These are phyloP conservation scores for Salvelinus alpinus DNA, from an alignment of 2,113 vertebrate genomes.

Conservation along the genomic window DNA sequence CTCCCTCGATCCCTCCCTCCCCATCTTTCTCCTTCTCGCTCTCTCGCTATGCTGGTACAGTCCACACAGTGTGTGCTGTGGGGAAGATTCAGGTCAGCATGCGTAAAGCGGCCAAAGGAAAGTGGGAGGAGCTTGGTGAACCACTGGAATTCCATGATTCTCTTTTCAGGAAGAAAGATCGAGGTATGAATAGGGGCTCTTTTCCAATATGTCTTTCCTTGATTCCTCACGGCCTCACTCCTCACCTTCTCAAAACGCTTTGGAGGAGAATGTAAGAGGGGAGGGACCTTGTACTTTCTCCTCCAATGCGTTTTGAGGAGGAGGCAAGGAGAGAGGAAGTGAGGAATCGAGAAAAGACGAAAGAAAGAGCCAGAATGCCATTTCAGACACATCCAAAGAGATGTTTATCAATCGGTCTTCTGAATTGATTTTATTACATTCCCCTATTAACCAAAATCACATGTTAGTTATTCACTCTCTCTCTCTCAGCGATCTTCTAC, in stretches of 20 bases:
- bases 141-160: constrained; percentile 80
- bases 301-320: too few relatives aligned
- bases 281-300: too few relatives aligned
- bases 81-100: constrained; percentile 89
- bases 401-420: too few relatives aligned
- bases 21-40: not conserved
- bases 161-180: constrained; percentile 74
- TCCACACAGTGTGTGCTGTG: constrained; percentile 74
- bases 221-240: too few relatives aligned
- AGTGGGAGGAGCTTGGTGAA: constrained; percentile 83
- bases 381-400: too few relatives aligned
- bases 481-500: constrained; percentile 77
- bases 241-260: not conserved
- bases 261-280: too few relatives aligned
- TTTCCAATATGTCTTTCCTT: not conserved
- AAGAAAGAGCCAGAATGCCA: too few relatives aligned
- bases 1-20: not conserved
- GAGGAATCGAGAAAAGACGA: too few relatives aligned
- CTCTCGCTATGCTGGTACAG: constrained; percentile 64
- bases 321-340: too few relatives aligned
- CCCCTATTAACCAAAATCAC: too few relatives aligned
- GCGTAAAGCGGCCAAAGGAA: constrained; percentile 73
- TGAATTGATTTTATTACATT: too few relatives aligned
- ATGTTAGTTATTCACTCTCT: not conserved
- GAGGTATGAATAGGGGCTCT: constrained; percentile 72